These are phyloP conservation scores for Musca domestica DNA, from an alignment of 1,140 invertebrate genomes.

Conservation along the genomic window DNA sequence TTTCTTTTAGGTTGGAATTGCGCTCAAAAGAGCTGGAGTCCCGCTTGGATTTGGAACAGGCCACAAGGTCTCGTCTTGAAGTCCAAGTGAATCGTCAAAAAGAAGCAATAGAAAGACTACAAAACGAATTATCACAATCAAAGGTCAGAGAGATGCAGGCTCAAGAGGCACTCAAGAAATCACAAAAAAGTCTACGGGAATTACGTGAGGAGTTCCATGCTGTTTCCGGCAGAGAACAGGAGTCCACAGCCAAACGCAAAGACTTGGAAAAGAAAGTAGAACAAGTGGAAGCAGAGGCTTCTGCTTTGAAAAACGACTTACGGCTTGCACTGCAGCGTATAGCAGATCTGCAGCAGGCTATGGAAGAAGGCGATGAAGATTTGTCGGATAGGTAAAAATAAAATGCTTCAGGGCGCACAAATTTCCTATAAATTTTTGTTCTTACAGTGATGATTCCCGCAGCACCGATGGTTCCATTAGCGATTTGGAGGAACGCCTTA, in stretches of 20 bases:
- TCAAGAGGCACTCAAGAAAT: conserved; percentile 72
- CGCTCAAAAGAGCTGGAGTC: conserved; percentile 86
- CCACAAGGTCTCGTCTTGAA: conserved; percentile 78
- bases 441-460: conserved; percentile 44
- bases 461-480: conserved; percentile 49
- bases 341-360: conserved; percentile 80
- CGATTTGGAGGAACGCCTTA: conserved; percentile 46
- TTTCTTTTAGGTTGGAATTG: conserved; percentile 63
- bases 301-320: conserved; percentile 67
- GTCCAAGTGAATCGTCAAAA: conserved; percentile 79
- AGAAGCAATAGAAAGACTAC: conserved; percentile 78
- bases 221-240: conserved; percentile 67
- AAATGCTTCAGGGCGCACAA: neutral
- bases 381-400: conserved; percentile 60
- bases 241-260: conserved; percentile 66
- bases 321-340: conserved; percentile 79
- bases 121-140: conserved; percentile 69
- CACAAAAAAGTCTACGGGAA: conserved; percentile 69
- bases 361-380: conserved; percentile 75
- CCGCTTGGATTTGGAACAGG: conserved; percentile 83
- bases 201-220: conserved; percentile 69
- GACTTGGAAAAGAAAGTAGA: conserved; percentile 71
- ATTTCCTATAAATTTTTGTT: neutral
- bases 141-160: conserved; percentile 71
- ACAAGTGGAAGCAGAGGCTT: conserved; percentile 63